These are phyloP conservation scores for Labeo catla DNA, from an alignment of 2,113 vertebrate species.

Conservation along the genomic window DNA sequence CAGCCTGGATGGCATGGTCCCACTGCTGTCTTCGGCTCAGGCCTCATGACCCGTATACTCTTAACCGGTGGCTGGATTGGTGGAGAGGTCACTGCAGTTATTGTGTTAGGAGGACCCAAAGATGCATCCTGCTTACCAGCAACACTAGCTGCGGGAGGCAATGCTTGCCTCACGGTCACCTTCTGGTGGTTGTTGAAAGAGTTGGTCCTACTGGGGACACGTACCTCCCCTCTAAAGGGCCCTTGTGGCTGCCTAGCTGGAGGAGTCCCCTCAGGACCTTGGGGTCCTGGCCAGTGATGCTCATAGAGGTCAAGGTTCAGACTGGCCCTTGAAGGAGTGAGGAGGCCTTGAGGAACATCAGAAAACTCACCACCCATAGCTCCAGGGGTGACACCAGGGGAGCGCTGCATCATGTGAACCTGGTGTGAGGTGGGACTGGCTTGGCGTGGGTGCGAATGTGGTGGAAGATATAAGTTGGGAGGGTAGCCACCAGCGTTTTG, in stretches of 20 bases:
- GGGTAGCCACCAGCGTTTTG: slow-evolving; percentile 80
- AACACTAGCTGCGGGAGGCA: slow-evolving; percentile 67
- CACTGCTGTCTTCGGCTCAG: slow-evolving; percentile 95
- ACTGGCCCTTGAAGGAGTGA: slow-evolving; percentile 88
- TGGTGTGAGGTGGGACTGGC: slow-evolving; percentile 88
- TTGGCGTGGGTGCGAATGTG: slow-evolving; percentile 88
- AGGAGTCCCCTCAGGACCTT: slow-evolving; percentile 81
- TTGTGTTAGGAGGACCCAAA: slow-evolving; percentile 86
- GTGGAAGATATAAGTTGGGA: slow-evolving; percentile 78
- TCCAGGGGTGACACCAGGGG: slow-evolving; percentile 75
- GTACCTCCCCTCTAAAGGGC: slow-evolving; percentile 84
- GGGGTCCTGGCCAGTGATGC: slow-evolving; percentile 82
- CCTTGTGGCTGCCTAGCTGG: slow-evolving; percentile 79
- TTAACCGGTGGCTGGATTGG: slow-evolving; percentile 96
- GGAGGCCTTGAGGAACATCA: slow-evolving; percentile 83
- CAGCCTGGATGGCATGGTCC: slow-evolving; percentile 93
- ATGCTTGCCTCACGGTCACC: slow-evolving; percentile 78
- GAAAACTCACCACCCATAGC: slow-evolving; percentile 83
- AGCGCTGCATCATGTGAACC: slow-evolving; percentile 85
- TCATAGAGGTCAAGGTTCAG: slow-evolving; percentile 93
- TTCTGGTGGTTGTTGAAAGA: slow-evolving; percentile 92
- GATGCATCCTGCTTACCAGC: slow-evolving; percentile 81
- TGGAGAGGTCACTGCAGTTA: slow-evolving; percentile 91
- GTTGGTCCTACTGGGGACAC: slow-evolving; percentile 88
- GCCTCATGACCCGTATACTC: slow-evolving; percentile 94